Evolutionary conservation across 1,140 invertebrate species (phyloP).

Genomic region (Eupristina koningsbergeri): DNA sequence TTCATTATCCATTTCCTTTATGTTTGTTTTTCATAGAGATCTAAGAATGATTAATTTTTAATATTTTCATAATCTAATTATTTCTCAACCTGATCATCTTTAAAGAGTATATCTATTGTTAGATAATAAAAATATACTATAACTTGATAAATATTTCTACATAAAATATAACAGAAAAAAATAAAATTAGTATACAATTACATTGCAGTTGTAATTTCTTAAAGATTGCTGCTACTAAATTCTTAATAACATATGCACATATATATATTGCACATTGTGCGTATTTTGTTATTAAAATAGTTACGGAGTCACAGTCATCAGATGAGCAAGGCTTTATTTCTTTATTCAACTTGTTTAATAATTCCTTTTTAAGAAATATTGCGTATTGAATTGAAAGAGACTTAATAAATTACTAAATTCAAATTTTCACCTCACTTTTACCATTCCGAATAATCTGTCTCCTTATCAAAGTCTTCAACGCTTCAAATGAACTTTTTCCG

Average conservation of each 20-base stretch:
- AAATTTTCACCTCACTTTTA: neutral
- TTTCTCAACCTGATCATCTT: neutral
- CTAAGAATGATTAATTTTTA: no score
- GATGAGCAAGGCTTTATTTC: constrained; percentile 58
- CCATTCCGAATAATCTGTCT: neutral
- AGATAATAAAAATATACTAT: no score
- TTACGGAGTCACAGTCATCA: constrained; percentile 64
- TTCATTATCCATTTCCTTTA: neutral
- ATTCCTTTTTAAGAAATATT: neutral
- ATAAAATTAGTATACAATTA: neutral
- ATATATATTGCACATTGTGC: neutral
- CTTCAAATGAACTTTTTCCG: neutral
- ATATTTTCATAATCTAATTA: neutral
- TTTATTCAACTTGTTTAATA: neutral
- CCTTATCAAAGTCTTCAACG: neutral
- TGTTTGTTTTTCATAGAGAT: neutral
- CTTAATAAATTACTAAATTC: neutral
- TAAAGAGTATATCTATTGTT: no score
- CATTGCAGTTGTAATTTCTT: neutral
- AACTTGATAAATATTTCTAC: no score
- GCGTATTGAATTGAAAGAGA: neutral
- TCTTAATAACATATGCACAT: constrained; percentile 23
- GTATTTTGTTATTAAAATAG: constrained; percentile 43
- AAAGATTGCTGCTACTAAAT: neutral
- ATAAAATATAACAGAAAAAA: neutral